Evolutionary conservation across 1,140 invertebrate genomes (phyloP), one percentile per base, ranked within the genome.

Genomic region (Sminthurides bifidus): DNA sequence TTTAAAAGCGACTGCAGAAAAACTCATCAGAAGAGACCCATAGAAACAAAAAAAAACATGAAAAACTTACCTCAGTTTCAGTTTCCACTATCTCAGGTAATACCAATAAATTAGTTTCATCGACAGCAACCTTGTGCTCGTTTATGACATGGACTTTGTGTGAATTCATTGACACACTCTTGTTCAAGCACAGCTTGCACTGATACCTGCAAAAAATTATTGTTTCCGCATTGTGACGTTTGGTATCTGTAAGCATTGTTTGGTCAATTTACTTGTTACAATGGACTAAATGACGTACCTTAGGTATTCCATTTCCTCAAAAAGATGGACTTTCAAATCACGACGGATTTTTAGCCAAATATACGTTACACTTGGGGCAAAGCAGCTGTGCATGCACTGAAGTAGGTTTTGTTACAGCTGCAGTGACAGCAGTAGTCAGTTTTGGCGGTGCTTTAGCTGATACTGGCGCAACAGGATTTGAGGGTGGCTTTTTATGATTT

Each of bases 241-340:
- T 48, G 29, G 10, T 48, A 24, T 48, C 23, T 26, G 6, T 48
- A 10, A 35, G 8, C n/a, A 35, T 35, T 35, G n/a, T 35, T 35
- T 10, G 8, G 8, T 8, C n/a, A 10, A 10, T n/a, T 35, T 35
- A 8, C 33, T 40, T 17, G 15, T 6, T 8, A 21, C 3, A 52
- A 35, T 40, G 30, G 21, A n/a, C 48, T 15, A 1, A n/a, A 35
- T 2, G 35, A 52, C 60, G 2, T 65, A 75, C 72, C 71, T 75
- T 15, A 68, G 65, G 59, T 77, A 78, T 24, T 74, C 71, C 2
- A 78, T 60, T 59, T 79, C 77, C 23, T 74, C 70, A 49, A 71
- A 79, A 24, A 80, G 58, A 66, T 80, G 78, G 57, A 75, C 72
- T 14, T 72, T 66, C 57, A 79, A 72, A 31, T 77, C 73, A n/a